Evolutionary conservation across 2,888 invertebrate genomes (phyloP), one percentile per base, ranked within the genome.

Genomic region (Nesidiocoris tenuis): DNA sequence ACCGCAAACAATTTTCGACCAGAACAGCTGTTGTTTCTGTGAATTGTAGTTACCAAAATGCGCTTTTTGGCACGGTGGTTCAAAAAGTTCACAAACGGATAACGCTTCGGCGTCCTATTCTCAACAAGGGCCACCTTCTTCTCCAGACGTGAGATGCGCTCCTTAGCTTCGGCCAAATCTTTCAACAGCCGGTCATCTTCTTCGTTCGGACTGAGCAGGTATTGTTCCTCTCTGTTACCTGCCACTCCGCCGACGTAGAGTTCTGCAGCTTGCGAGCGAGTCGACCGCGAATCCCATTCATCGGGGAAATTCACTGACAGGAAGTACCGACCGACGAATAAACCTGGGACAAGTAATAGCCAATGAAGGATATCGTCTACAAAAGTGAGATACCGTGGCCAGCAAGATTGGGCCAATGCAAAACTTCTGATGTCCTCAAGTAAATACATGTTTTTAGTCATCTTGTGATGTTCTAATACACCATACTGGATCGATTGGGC

Each of bases 41-140:
- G n/a, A n/a, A n/a, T n/a, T n/a, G n/a, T n/a, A n/a, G n/a, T 85
- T 82, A 96, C 94, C 85, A 98, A 85, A 82, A 99, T 96, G 80
- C 98, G 87, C 83, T 95, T 97, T 75, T 98, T 88, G 80, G 93
- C 91, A 82, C 94, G 91, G 83, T 96, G 96, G 80, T 95, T 96
- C 17, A 96, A 86, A 83, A 95, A 96, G 83, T 92, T 92, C 0
- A 98, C 96, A 83, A 93, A 90, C 0, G 96, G 96, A 85, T 92
- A 96, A 80, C 90, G 91, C 81, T 94, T 93, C 0, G 92, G 91
- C 23, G 84, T 82, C 74, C 84, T 83, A 1, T 88, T 87, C 83
- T 94, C 93, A 64, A 94, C 83, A 70, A 88, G 86, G 68, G 87
- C 87, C 56, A 94, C 85, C 84, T 91, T 92, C 78, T 88, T 88